Percentiles rank a stretch among this genome's conserved stretches.
Evolutionary conservation across 2,888 invertebrate genomes (phyloP).

Genomic region (Cenopis cana): DNA sequence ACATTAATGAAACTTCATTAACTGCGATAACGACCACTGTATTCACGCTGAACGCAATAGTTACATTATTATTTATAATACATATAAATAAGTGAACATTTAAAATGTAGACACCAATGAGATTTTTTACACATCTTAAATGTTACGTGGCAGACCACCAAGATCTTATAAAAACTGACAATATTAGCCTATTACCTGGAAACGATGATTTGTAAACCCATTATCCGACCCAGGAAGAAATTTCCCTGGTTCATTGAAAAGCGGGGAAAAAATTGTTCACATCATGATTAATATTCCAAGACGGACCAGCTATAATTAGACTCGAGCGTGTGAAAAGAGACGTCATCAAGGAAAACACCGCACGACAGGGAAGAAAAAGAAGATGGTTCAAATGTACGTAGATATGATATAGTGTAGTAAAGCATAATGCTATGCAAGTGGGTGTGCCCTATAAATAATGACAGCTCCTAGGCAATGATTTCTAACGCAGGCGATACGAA

Average conservation of each 20-base stretch:
- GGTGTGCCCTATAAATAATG: constrained; percentile 53
- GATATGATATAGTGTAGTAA: constrained; percentile 46
- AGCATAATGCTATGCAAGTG: constrained; percentile 44
- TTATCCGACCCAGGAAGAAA: constrained; percentile 51
- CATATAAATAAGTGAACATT: not conserved
- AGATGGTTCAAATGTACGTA: constrained; percentile 43
- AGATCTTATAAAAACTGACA: constrained; percentile 15
- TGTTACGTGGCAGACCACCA: constrained; percentile 32
- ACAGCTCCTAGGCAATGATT: constrained; percentile 53
- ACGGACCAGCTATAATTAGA: constrained; percentile 50
- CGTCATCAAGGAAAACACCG: constrained; percentile 65
- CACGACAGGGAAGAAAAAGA: constrained; percentile 58
- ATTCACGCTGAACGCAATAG: not conserved
- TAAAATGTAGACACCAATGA: no score
- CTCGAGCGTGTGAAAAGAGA: constrained; percentile 71
- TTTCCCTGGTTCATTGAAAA: constrained; percentile 66
- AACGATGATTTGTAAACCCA: constrained; percentile 40
- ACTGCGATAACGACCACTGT: not conserved
- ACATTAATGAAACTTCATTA: not conserved
- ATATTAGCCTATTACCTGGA: constrained; percentile 30
- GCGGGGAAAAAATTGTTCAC: constrained; percentile 62
- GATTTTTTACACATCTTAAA: not conserved
- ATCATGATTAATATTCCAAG: constrained; percentile 62
- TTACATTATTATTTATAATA: not conserved
- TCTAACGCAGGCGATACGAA: constrained; percentile 52